These are phyloP conservation scores for Zaprionus nigranus DNA, from an alignment of 1,140 invertebrate genomes.

Conservation along the genomic window DNA sequence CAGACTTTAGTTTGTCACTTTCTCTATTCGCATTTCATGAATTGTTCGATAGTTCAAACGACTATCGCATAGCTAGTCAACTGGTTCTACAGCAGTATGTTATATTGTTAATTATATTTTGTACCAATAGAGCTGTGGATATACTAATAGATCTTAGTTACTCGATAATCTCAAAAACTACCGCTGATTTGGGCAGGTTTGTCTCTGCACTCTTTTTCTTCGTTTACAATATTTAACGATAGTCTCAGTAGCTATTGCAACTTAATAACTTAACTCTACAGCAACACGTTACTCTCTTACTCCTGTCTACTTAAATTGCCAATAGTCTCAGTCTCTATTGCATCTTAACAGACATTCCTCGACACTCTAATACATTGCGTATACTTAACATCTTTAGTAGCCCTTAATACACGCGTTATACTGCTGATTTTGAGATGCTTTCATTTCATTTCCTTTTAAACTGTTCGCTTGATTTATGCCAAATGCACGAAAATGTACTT, in stretches of 20 bases:
- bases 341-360: neutral
- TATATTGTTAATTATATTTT: too few relatives aligned
- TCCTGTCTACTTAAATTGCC: neutral
- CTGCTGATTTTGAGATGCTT: neutral
- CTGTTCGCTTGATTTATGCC: conserved; percentile 66
- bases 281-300: neutral
- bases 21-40: neutral
- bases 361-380: neutral
- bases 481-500: conserved; percentile 67
- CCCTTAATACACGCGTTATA: neutral
- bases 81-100: too few relatives aligned
- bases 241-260: neutral
- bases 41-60: neutral
- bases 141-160: too few relatives aligned
- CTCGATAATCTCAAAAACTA: too few relatives aligned
- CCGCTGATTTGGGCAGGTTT: too few relatives aligned
- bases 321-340: neutral
- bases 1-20: neutral
- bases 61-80: neutral
- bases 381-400: neutral
- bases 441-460: neutral
- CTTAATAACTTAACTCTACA: neutral
- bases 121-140: too few relatives aligned
- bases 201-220: too few relatives aligned
- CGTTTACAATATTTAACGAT: neutral